Conservation (phyloP, 2,888 invertebrate species). For the Noctua pronuba region DNA sequence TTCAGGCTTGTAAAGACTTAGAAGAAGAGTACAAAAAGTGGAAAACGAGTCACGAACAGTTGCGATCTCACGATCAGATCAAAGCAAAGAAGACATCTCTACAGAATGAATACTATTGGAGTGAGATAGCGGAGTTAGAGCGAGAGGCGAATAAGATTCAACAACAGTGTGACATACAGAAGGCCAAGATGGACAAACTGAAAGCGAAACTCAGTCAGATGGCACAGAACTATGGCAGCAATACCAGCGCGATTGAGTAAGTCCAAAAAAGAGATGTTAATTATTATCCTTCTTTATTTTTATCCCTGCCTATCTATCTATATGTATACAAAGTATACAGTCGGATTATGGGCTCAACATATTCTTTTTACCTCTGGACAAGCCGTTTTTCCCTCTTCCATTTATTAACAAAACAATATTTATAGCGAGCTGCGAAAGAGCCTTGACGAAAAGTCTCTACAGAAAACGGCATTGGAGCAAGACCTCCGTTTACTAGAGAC, state of each 20-base stretch:
- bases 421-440: conserved; percentile 61
- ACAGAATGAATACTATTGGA: conserved; percentile 91
- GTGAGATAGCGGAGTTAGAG: conserved; percentile 85
- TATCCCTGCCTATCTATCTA: not conserved
- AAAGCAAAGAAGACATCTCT: conserved; percentile 85
- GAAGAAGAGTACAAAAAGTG: conserved; percentile 89
- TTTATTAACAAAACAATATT: conserved; percentile 3
- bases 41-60: conserved; percentile 89
- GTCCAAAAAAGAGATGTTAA: conserved; percentile 43
- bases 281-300: not conserved
- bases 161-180: conserved; percentile 86
- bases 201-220: conserved; percentile 79
- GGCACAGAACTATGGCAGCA: conserved; percentile 79
- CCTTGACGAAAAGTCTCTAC: conserved; percentile 75
- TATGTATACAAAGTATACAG: not conserved
- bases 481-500: conserved; percentile 75
- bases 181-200: conserved; percentile 81
- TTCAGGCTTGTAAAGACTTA: conserved; percentile 80
- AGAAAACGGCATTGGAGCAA: conserved; percentile 80
- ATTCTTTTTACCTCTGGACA: not conserved
- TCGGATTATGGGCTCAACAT: not conserved
- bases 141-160: conserved; percentile 78
- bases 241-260: conserved; percentile 85
- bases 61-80: conserved; percentile 89
- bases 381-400: not conserved